phyloP scores from a whole-genome alignment of 2,888 invertebrate genomes.

The Argyresthia goedartella region DNA sequence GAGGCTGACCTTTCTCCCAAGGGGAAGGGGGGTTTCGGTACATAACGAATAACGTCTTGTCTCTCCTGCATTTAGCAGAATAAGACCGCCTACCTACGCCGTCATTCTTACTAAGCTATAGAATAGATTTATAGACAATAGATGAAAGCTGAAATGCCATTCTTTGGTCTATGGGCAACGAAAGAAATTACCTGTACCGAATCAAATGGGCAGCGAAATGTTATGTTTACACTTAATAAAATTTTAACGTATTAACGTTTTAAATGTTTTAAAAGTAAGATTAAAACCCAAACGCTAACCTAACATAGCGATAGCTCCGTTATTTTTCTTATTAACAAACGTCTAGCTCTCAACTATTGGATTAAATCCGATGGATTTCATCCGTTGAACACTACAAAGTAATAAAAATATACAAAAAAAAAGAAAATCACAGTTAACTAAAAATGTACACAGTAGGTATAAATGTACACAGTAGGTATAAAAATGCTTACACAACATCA shows the following conservation, averaged over 20 bases:
- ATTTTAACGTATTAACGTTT: not conserved
- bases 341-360: conserved; percentile 49
- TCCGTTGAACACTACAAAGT: conserved; percentile 45
- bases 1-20: too few relatives aligned
- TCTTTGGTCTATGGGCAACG: conserved; percentile 38
- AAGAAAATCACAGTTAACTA: conserved; percentile 59
- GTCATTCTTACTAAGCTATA: too few relatives aligned
- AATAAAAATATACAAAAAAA: conserved; percentile 31
- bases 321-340: conserved; percentile 14
- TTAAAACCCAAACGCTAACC: too few relatives aligned
- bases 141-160: conserved; percentile 28
- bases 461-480: conserved; percentile 27
- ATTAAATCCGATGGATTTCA: conserved; percentile 57
- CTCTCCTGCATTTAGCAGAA: too few relatives aligned
- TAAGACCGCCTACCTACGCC: too few relatives aligned
- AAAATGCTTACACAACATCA: conserved; percentile 23
- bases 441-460: conserved; percentile 35
- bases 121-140: not conserved
- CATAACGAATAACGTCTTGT: too few relatives aligned
- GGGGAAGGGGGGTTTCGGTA: too few relatives aligned
- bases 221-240: not conserved
- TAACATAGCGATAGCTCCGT: too few relatives aligned
- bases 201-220: conserved; percentile 7
- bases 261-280: not conserved
- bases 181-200: conserved; percentile 13